Evolutionary conservation across 1,140 invertebrate species (phyloP), one percentile per base, ranked within the genome.

Genomic region (Chironomus tepperi): DNA sequence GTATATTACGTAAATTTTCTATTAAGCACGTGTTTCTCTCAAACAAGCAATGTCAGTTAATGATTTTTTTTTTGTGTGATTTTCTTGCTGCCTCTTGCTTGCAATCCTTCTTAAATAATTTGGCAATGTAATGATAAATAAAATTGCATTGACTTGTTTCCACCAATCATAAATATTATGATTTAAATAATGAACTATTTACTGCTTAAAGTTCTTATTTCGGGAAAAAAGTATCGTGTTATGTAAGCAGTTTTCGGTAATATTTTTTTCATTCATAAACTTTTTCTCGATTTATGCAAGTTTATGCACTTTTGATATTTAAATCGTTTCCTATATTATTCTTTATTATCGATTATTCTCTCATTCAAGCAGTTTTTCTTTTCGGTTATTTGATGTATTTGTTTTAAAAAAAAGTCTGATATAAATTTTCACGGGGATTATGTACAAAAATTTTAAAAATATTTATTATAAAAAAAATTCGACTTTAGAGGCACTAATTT

Each of bases 1-100:
- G 47, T 57, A n/a, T 12, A 57, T 57, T 57, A 57, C 47, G 47
- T 57, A 57, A 57, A 57, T 57, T 57, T 57, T 57, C 47, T n/a
- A n/a, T 12, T n/a, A 57, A 57, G 47, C 47, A 57, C 47, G 47
- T 57, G 47, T 57, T 57, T 47, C 43, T 47, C 8, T 57, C 47
- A 57, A 57, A 57, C 47, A 57, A 57, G 47, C 47, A 12, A 57
- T 57, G 12, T 15, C 24, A n/a, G n/a, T n/a, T n/a, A n/a, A n/a
- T 5, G 43, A 47, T 12, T 47, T 47, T n/a, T n/a, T 57, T 15
- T 47, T 57, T 57, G 12, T 57, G 5, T 57, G 47, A 12, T 57
- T 57, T 15, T 15, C 47, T 47, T 57, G 43, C n/a, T n/a, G 5
- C 5, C 12, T 57, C 15, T 47, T 3, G 15, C 15, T 57, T 12